Evolutionary conservation across 1,140 invertebrate species (phyloP).

Genomic region (Leptopilina boulardi): DNA sequence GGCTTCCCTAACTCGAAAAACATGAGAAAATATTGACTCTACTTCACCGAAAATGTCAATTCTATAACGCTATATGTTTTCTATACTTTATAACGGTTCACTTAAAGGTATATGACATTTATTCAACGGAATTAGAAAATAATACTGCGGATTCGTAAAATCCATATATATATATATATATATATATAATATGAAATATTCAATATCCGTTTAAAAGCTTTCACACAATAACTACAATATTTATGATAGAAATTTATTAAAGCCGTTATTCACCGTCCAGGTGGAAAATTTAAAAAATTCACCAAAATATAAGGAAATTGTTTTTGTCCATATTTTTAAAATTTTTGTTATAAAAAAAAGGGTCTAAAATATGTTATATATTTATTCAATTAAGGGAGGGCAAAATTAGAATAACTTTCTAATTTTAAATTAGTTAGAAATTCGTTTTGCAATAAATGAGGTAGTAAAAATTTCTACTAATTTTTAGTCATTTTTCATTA

Average conservation of each 20-base stretch:
- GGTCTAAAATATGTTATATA: too few species aligned
- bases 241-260: background rate
- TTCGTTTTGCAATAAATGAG: too few species aligned
- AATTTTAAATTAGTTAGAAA: too few species aligned
- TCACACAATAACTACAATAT: background rate
- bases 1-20: background rate
- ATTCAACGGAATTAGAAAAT: background rate
- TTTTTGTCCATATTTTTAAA: too few species aligned
- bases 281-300: background rate
- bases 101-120: background rate
- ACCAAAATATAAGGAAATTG: background rate
- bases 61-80: background rate
- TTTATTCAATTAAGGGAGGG: too few species aligned
- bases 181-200: background rate
- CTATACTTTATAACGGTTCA: background rate
- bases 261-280: background rate
- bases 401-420: too few species aligned
- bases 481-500: too few species aligned
- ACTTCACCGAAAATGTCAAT: background rate
- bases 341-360: too few species aligned
- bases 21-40: slow-evolving; percentile 4
- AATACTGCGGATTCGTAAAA: background rate
- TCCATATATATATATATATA: background rate
- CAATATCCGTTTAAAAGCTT: slow-evolving; percentile 3
- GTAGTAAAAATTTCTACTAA: too few species aligned